Base-by-base conservation (phyloP, 2,888 invertebrate species). In the Lasius fuliginosus region DNA sequence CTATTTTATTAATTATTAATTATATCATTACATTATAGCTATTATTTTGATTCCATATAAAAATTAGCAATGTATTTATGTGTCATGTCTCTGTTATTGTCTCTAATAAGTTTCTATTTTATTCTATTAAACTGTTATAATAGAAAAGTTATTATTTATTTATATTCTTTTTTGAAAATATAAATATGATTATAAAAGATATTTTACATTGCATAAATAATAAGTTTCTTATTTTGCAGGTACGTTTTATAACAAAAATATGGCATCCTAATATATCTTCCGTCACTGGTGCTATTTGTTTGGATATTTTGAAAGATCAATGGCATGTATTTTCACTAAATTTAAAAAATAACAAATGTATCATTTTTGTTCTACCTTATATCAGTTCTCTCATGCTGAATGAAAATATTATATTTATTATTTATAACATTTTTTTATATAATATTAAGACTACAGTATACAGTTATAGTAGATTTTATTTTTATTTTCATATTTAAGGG, bases 191-290 rank as follows among this genome's bases (percentile, higher is more conserved):
- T 65, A 15, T n/a, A n/a, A 79, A 77, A 64, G 15, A 18, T 77
- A 40, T 49, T 82, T 82, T 82, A 6, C 15, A 36, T 79, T 53
- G 9, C 8, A 40, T 60, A 46, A 71, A 64, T 81, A 82, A 68
- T 71, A 60, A 42, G 3, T 60, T 11, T 49, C 27, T 81, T 74
- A 30, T 95, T 95, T 85, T 86, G 0, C 94, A 99, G 99, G 98
- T 99, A 88, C 97, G 98, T 90, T 99, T 99, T 96, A 96, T 98
- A 90, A 99, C 99, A 87, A 98, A 98, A 96, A 99, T 99, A 95
- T 99, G 99, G 99, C 99, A 99, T 96, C 99, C 99, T 79, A 99
- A 99, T 95, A 99, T 99, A 93, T 99, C 99, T 75, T 99, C 99
- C 23, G 99, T 99, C 23, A 99, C 99, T 0, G 98, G 98, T 83